Base-by-base conservation (phyloP, 2,888 invertebrate species). In the Ornithoptera priamus region DNA sequence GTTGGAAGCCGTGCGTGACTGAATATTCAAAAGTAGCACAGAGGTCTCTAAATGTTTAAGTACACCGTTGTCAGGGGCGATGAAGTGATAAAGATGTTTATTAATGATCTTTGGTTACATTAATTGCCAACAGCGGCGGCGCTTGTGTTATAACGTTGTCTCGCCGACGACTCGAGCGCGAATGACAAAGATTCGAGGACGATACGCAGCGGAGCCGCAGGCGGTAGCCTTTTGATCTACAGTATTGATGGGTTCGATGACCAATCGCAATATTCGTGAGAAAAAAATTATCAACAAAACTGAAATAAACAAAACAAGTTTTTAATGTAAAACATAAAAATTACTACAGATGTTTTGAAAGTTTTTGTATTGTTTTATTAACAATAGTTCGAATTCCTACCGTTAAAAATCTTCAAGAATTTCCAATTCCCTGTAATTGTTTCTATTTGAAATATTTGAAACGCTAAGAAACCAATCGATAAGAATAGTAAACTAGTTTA, bases 41-140 rank as follows among this genome's bases (percentile, higher is more conserved):
- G 81, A 81, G 85, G 84, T 80, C 81, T 83, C 84, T 85, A 83
- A 87, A 84, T 84, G 84, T 87, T 81, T 86, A 85, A 87, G 86
- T 85, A 83, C 85, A 79, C 80, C 79, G 81, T 82, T 86, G 89
- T 89, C 90, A 85, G 82, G 82, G 81, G 81, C 85, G 92, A 92
- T 92, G 89, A 88, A 88, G 87, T 89, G 92, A 92, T 92, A 90
- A 91, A 90, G 86, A 84, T 88, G 87, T 89, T 90, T 91, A 92
- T 90, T 92, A 89, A 92, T 92, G 91, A 91, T 92, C 89, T 89
- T 89, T 83, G 81, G 86, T 84, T 83, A 85, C 89, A 88, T 89
- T 92, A 92, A 92, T 91, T 91, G 92, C 91, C 86, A 86, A 84
- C 86, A 85, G 85, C 86, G 87, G 89, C 90, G 88, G 89, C 87